Evolutionary conservation across 1,140 invertebrate genomes (phyloP).

Genomic region (Saccostrea cuccullata): DNA sequence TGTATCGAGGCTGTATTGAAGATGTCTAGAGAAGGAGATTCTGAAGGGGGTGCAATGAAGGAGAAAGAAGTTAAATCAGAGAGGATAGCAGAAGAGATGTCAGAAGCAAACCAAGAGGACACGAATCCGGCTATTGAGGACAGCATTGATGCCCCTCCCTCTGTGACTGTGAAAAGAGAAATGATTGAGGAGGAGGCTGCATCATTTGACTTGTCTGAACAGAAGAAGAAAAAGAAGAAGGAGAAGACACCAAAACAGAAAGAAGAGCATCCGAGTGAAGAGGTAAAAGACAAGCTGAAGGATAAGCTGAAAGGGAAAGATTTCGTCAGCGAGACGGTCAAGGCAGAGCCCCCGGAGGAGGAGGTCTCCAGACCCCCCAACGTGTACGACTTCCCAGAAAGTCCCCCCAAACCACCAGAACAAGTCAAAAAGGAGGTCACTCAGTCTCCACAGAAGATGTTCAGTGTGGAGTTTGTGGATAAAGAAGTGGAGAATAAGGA

Average conservation of each 20-base stretch:
- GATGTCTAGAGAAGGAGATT: not conserved
- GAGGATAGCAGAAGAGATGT: conserved; percentile 1
- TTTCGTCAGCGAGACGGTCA: conserved; percentile 40
- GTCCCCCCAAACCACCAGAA: conserved; percentile 44
- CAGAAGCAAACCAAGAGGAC: conserved; percentile 19
- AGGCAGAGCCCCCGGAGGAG: conserved; percentile 50
- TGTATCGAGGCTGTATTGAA: conserved; percentile 65
- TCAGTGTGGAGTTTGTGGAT: conserved; percentile 36
- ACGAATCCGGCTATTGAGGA: conserved; percentile 35
- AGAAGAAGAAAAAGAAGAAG: conserved; percentile 32
- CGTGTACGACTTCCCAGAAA: conserved; percentile 62
- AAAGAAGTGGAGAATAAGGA: conserved; percentile 34
- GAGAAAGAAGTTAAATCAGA: conserved; percentile 11
- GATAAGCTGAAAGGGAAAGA: conserved; percentile 55
- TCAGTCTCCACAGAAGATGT: conserved; percentile 10
- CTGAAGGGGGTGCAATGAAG: conserved; percentile 13
- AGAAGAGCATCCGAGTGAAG: conserved; percentile 5
- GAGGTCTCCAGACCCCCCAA: conserved; percentile 27
- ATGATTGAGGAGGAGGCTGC: conserved; percentile 5
- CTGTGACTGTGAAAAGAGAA: conserved; percentile 24
- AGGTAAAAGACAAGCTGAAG: conserved; percentile 50
- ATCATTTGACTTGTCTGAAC: not conserved
- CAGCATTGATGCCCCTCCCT: conserved; percentile 25
- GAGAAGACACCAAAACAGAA: conserved; percentile 17
- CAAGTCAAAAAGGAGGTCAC: not conserved